phyloP scores from a whole-genome alignment of 2,797 vertebrate genomes.

The Sebastes steindachneri region DNA sequence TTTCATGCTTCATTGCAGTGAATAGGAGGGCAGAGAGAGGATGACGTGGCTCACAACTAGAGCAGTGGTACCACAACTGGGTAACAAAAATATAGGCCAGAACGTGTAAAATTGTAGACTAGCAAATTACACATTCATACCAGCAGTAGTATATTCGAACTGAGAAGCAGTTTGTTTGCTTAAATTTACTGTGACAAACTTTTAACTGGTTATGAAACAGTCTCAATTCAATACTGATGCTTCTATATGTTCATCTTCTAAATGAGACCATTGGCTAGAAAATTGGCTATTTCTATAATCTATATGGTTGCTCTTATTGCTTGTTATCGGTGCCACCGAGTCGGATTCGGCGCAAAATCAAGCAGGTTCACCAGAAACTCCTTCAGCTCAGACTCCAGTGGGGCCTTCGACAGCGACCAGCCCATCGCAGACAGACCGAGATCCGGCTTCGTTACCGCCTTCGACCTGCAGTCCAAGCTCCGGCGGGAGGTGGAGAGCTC shows the following conservation, averaged over 20 bases:
- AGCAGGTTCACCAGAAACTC: too few relatives aligned
- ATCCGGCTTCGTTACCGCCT: too few relatives aligned
- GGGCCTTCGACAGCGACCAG: too few relatives aligned
- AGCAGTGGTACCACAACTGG: not conserved
- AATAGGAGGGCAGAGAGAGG: not conserved
- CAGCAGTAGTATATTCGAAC: not conserved
- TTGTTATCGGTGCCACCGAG: too few relatives aligned
- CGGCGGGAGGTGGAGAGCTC: not conserved
- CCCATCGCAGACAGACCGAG: too few relatives aligned
- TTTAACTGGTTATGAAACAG: not conserved
- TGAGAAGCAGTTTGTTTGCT: not conserved
- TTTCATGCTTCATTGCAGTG: not conserved
- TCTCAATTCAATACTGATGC: not conserved
- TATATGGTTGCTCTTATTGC: too few relatives aligned
- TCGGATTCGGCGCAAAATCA: fast-evolving
- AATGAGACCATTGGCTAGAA: too few relatives aligned
- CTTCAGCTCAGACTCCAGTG: too few relatives aligned
- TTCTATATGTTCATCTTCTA: not conserved
- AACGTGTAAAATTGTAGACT: not conserved
- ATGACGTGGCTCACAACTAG: not conserved
- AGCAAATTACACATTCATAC: not conserved
- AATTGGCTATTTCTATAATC: too few relatives aligned
- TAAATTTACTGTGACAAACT: not conserved
- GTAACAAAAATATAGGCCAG: fast-evolving
- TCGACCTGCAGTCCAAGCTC: not conserved